A percentile compares a stretch with the other conserved stretches of the same genome.
Conservation (phyloP, 2,888 invertebrate species). For the Odontocolon sp. region DNA sequence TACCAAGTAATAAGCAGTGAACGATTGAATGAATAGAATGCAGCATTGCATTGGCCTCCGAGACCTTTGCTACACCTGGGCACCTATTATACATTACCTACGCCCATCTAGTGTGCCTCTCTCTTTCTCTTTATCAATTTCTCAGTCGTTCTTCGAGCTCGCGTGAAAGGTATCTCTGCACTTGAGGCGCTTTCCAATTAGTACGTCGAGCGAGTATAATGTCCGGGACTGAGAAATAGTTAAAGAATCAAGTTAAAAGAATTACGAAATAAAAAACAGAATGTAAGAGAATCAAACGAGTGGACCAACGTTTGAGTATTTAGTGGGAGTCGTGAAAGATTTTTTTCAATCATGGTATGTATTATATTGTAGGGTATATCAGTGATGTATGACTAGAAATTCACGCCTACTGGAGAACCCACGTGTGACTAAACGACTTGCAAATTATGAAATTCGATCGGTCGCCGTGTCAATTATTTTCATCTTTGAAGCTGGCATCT, state of each 20-base stretch:
- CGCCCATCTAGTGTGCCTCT: background rate
- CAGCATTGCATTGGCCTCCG: conserved; percentile 7
- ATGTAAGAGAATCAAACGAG: background rate
- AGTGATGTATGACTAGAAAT: too few species aligned
- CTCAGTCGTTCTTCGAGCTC: conserved; percentile 57
- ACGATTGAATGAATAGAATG: conserved; percentile 2
- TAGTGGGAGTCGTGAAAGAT: too few species aligned
- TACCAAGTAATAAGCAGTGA: background rate
- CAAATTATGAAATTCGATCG: too few species aligned
- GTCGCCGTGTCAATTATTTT: too few species aligned
- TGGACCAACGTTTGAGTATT: background rate
- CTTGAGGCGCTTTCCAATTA: conserved; percentile 73
- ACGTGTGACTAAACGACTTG: too few species aligned
- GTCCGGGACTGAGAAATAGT: conserved; percentile 50
- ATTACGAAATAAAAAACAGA: conserved; percentile 1
- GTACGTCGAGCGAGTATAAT: conserved; percentile 51
- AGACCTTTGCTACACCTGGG: conserved; percentile 28
- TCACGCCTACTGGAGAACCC: too few species aligned
- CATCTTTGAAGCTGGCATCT: background rate
- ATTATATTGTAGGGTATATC: too few species aligned
- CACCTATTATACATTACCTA: conserved; percentile 7
- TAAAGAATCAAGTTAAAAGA: conserved; percentile 14
- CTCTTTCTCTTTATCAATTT: conserved; percentile 22
- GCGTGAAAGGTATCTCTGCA: conserved; percentile 75
- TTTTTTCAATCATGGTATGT: too few species aligned